Base-by-base conservation (phyloP, 2,113 vertebrate genomes). In the Calypte anna region DNA sequence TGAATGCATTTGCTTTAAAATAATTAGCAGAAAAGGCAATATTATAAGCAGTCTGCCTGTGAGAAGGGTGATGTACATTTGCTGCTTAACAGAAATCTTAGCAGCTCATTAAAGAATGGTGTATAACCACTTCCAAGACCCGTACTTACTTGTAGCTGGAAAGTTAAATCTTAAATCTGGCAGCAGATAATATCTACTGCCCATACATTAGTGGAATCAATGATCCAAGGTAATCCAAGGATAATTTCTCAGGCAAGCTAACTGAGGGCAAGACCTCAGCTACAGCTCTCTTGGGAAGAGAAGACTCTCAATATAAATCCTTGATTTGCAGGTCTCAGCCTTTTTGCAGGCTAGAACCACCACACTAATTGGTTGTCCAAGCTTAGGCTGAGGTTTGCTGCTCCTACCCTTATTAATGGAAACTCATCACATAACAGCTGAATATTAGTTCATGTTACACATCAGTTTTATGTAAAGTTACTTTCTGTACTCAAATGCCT, bases 231-330 rank as follows among this genome's bases (percentile, higher is more conserved):
- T 91, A 96, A 96, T 91, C 62, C 85, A 96, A 88, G 89, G 92
- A 80, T 96, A 95, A 97, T 96, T 96, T 97, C 93, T 96, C 84
- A 96, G 82, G 67, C 70, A 88, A 92, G 96, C 87, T 95, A 95
- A 96, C 77, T 70, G 78, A 97, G 59, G 44, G 64, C 93, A 48
- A 48, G 84, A 91, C 84, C 91, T 82, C 67, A 79, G 62, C 87
- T 76, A 83, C 68, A 66, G 82, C 66, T 73, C 90, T 96, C 89
- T 53, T 94, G 93, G 89, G 94, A 69, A 89, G 31, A 87, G 82
- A 83, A 69, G 48, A 59, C 55, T 92, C 51, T 62, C 31, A 76
- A 6, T 57, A 95, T 92, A 81, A 89, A 21, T 83, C 63, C 74
- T 86, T 97, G 93, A 86, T 93, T 91, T 93, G 63, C 78, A 92